Base-by-base conservation (phyloP, 2,113 vertebrate genomes). In the Accipiter virgatus region DNA sequence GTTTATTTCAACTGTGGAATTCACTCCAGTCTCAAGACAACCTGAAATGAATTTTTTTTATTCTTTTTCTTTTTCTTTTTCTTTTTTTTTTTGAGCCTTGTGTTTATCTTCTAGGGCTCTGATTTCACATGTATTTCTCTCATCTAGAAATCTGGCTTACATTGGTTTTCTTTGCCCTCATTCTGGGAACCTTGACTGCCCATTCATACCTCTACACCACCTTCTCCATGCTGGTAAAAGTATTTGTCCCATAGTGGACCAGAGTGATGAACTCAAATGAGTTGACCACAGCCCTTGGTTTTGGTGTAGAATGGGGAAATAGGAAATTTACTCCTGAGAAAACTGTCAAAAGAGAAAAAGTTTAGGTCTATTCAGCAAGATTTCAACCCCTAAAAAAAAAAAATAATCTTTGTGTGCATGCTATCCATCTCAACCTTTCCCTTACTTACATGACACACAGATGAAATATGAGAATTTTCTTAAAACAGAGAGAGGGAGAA, bases 71-170 rank as follows among this genome's bases (percentile, higher is more conserved):
- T 50, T 63, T 42, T 42, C 5, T 56, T 63, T 0, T 25, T 12
- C 10, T 56, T 47, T 74, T 36, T 9, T 59, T 53, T 61, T 81
- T 56, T 52, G 34, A 83, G 15, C 16, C 7, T 70, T 43, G 7
- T 52, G 23, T 6, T 42, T 81, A 52, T 6, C 32, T 88, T 36
- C 18, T 43, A 70, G 26, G 20, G 6, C 31, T 85, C 10, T 56
- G 59, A 65, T 56, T 73, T 73, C 0, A 0, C 29, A 47, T 19
- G 7, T 7, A 59, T 55, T 88, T 72, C 19, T 53, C 23, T 47
- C 22, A 34, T 58, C 6, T 62, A 53, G 38, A 81, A 91, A 71
- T 8, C 7, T 67, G 9, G 13, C 4, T 81, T 70, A 53, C 2
- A 10, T 1, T 34, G 25, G 2, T 36, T 53, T 53, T 63, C n/a